Evolutionary conservation across 2,888 invertebrate species (phyloP).

Genomic region (Drosophila histrio): DNA sequence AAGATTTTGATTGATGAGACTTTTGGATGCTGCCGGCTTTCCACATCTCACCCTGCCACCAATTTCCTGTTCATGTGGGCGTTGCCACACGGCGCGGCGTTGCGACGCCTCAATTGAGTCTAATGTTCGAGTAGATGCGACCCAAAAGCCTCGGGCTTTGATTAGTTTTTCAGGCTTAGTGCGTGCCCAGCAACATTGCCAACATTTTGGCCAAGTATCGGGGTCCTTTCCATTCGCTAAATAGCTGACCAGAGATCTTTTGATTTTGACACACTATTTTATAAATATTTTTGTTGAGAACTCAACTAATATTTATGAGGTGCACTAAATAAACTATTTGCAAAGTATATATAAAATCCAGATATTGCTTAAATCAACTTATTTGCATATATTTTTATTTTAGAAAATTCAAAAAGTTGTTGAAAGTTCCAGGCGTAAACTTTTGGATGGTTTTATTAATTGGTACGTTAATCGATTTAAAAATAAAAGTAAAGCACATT

Average conservation of each 20-base stretch:
- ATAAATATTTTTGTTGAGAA: not conserved
- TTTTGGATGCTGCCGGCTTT: constrained; percentile 47
- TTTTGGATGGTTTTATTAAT: too few relatives aligned
- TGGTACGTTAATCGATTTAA: too few relatives aligned
- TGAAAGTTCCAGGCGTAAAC: too few relatives aligned
- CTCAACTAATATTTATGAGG: too few relatives aligned
- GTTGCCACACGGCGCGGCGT: constrained; percentile 10
- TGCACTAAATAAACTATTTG: too few relatives aligned
- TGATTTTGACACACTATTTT: not conserved
- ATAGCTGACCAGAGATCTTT: not conserved
- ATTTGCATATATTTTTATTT: too few relatives aligned
- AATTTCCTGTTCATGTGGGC: constrained; percentile 28
- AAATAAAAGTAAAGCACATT: too few relatives aligned
- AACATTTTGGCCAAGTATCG: not conserved
- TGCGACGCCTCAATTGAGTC: constrained; percentile 30
- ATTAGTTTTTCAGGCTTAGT: constrained; percentile 55
- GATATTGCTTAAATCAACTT: too few relatives aligned
- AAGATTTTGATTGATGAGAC: constrained; percentile 74
- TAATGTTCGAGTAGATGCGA: constrained; percentile 21
- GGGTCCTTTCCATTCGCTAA: constrained; percentile 9
- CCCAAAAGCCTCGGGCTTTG: constrained; percentile 56
- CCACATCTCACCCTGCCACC: not conserved
- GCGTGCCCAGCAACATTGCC: not conserved
- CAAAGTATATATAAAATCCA: too few relatives aligned
- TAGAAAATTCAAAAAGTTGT: too few relatives aligned